Conservation (phyloP, 2,888 invertebrate species). For the Scaptomyza tumidula region DNA sequence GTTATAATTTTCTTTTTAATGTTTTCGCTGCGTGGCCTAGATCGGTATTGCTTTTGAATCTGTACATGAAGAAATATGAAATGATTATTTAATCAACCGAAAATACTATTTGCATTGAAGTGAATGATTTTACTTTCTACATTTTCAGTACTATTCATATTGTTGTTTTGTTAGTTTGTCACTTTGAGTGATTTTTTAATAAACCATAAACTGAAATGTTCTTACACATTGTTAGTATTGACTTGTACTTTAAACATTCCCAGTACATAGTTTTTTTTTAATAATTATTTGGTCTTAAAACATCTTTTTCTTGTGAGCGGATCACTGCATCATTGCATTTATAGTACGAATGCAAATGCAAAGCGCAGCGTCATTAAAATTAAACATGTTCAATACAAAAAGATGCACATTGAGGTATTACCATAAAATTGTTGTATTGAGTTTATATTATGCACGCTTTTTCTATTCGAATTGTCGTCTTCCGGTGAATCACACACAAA, state of each 20-base stretch:
- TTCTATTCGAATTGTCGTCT: conserved; percentile 38
- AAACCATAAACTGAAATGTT: not conserved
- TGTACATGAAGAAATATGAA: too few relatives aligned
- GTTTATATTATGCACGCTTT: conserved; percentile 26
- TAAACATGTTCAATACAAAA: not conserved
- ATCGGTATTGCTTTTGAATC: not conserved
- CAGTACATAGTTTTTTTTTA: not conserved
- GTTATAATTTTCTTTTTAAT: not conserved
- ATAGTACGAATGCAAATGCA: not conserved
- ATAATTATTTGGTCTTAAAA: not conserved
- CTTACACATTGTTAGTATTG: not conserved
- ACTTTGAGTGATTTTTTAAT: not conserved
- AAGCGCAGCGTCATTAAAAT: conserved; percentile 9
- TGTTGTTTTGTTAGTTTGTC: not conserved
- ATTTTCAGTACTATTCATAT: too few relatives aligned
- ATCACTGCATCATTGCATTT: conserved; percentile 1
- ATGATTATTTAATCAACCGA: too few relatives aligned
- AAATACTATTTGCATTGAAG: not conserved
- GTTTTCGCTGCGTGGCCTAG: not conserved
- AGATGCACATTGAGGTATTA: not conserved
- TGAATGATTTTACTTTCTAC: too few relatives aligned
- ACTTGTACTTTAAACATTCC: not conserved
- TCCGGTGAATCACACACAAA: conserved; percentile 40
- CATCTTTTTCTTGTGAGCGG: not conserved
- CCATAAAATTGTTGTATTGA: not conserved